Base-by-base conservation (phyloP, 2,113 vertebrate species). In the Mastomys coucha region DNA sequence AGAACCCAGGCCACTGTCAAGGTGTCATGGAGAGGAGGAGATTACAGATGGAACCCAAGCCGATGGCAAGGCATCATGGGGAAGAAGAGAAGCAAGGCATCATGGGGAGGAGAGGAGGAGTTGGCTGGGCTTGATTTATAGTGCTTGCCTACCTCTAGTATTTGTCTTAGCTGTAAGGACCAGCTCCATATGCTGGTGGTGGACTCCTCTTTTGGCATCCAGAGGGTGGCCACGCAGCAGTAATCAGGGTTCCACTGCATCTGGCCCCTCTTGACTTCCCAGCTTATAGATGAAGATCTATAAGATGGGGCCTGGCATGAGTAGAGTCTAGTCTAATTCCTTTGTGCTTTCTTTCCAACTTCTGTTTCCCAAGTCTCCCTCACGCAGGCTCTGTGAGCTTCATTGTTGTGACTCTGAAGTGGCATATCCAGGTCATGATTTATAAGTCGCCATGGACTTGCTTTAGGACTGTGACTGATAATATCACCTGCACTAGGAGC, bases 91-190 rank as follows among this genome's bases (percentile, higher is more conserved):
- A 1, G 12, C 20, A 49, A 70, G 39, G 53, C 10, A 12, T 70
- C 11, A 42, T 12, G 42, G 56, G 33, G 7, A 14, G 56, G 5
- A 51, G 36, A 5, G 60, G 3, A 56, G 17, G 45, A 26, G 45
- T 49, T 33, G 39, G 1, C 81, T 0, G 0, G 4, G 17, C 5
- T n/a, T 26, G 5, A n/a, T 0, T 3, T 31, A 2, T 22, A 65
- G 58, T 10, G 17, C 60, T 45, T 45, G 4, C 60, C 26, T 28
- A 4, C 39, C 82, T 31, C 58, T 45, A 60, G 8, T 56, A 45
- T 85, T 85, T 20, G 26, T 20, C 39, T 20, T 20, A 67, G 8
- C 60, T 20, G 16, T 67, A 10, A 67, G 39, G 39, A 31, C 39
- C 39, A 45, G 39, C 39, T 86, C 82, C 60, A 12, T 33, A 2